Conservation (phyloP, 2,888 invertebrate genomes). For the Dynastes tityus region DNA sequence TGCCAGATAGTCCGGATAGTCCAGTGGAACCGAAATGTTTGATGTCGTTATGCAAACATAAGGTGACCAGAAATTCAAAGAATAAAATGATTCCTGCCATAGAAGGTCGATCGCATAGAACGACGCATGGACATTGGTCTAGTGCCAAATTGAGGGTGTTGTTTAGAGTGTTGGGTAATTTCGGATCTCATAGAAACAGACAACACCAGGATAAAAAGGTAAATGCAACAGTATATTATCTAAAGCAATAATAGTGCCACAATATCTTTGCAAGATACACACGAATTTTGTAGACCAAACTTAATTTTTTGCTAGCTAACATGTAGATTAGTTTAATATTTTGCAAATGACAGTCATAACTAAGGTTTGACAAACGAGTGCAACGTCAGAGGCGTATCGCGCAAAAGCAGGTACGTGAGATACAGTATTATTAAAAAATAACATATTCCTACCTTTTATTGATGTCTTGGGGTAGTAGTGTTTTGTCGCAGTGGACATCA, state of each 20-base stretch:
- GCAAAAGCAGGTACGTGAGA: too few relatives aligned
- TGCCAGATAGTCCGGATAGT: slow-evolving; percentile 76
- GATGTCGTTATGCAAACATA: slow-evolving; percentile 67
- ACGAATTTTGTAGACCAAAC: background rate
- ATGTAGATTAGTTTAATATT: background rate
- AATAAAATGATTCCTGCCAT: slow-evolving; percentile 55
- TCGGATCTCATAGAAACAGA: slow-evolving; percentile 54
- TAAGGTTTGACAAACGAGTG: too few relatives aligned
- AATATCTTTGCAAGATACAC: background rate
- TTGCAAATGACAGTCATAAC: background rate
- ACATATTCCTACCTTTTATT: too few relatives aligned
- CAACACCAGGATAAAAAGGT: slow-evolving; percentile 50
- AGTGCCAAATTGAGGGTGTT: slow-evolving; percentile 69
- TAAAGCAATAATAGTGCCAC: slow-evolving; percentile 54
- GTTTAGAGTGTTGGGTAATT: slow-evolving; percentile 66
- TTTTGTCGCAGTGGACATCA: too few relatives aligned
- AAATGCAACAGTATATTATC: slow-evolving; percentile 40
- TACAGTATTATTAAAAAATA: too few relatives aligned
- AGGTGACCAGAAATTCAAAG: slow-evolving; percentile 54
- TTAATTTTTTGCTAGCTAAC: background rate
- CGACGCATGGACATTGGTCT: slow-evolving; percentile 68
- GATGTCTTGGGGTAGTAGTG: too few relatives aligned
- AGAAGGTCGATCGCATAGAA: slow-evolving; percentile 62
- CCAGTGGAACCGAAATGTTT: slow-evolving; percentile 68
- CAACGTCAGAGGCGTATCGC: too few relatives aligned